Conservation (phyloP, 1,140 invertebrate species). For the Lordiphosa mommai region DNA sequence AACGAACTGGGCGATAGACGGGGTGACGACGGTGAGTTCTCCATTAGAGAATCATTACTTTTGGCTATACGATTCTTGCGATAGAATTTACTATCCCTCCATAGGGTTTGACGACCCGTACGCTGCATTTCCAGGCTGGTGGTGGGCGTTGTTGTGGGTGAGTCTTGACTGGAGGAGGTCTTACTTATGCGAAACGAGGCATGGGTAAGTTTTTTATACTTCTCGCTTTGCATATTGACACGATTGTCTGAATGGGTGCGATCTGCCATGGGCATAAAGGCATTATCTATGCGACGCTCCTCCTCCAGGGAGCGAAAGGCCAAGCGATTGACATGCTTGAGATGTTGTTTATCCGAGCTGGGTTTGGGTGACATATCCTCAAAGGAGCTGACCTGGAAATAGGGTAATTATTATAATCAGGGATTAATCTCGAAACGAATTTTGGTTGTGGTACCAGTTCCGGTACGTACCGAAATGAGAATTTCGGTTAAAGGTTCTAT, state of each 20-base stretch:
- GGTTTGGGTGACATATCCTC: conserved; percentile 76
- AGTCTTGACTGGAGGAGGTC: conserved; percentile 49
- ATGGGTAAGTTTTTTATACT: conserved; percentile 78
- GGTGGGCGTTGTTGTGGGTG: conserved; percentile 34
- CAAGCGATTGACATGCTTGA: conserved; percentile 74
- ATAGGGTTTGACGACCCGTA: conserved; percentile 62
- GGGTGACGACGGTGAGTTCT: conserved; percentile 66
- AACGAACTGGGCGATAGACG: conserved; percentile 66
- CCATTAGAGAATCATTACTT: conserved; percentile 76
- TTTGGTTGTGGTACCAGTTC: no score
- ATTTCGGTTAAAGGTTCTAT: no score
- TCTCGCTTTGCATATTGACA: conserved; percentile 76
- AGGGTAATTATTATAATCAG: no score
- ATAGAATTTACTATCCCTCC: conserved; percentile 79
- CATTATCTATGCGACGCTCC: conserved; percentile 78
- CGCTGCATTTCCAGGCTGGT: conserved; percentile 60
- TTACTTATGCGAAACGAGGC: conserved; percentile 76
- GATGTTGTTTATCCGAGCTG: conserved; percentile 49
- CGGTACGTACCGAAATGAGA: no score
- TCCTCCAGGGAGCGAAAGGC: conserved; percentile 78
- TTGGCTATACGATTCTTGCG: conserved; percentile 78
- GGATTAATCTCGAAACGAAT: no score
- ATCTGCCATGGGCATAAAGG: conserved; percentile 74
- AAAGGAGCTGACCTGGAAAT: conserved; percentile 65
- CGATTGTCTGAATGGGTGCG: conserved; percentile 79